Evolutionary conservation across 2,113 vertebrate genomes (phyloP), one percentile per base, ranked within the genome.

Genomic region (Sturnus vulgaris): DNA sequence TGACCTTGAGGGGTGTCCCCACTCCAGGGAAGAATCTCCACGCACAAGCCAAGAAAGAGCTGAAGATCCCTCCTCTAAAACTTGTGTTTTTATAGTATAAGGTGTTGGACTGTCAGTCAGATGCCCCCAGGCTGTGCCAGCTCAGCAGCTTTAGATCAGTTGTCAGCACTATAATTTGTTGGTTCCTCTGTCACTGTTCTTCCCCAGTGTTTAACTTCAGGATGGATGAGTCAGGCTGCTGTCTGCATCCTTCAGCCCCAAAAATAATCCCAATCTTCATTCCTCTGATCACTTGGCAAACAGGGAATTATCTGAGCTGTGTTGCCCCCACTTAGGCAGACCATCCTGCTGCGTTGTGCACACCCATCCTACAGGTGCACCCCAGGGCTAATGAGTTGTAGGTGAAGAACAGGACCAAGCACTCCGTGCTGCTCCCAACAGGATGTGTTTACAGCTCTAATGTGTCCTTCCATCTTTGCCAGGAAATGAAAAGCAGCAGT

Each of bases 401-500:
- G 46, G 14, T 8, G 16, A 82, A 16, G 16, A 40, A 7, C 9
- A 52, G 25, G 18, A 75, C 19, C 27, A 14, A 33, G 14, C 15
- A 39, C 17, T 1, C 28, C 12, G 1, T 7, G 20, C 68, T 61
- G 46, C 20, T 35, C 28, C 27, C n/a, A 33, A 1, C 2, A 1
- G 20, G 49, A 31, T 19, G 30, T 46, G 10, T 30, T 60, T 23
- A 14, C 31, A 27, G 10, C 27, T 22, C 27, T 5, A 5, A 3
- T 4, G 15, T 17, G 37, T 2, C 35, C 31, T 8, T 72, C 8
- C 23, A 42, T 8, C 55, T 30, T 44, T 69, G 24, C 12, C 64
- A 53, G 56, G 69, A 90, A 53, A 81, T 57, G 10, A 39, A 30
- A 31, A 81, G 35, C n/a, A 15, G 33, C 2, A 3, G 27, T 8